phyloP scores from a whole-genome alignment of 2,888 invertebrate species.

The Trichopoda pennipes region DNA sequence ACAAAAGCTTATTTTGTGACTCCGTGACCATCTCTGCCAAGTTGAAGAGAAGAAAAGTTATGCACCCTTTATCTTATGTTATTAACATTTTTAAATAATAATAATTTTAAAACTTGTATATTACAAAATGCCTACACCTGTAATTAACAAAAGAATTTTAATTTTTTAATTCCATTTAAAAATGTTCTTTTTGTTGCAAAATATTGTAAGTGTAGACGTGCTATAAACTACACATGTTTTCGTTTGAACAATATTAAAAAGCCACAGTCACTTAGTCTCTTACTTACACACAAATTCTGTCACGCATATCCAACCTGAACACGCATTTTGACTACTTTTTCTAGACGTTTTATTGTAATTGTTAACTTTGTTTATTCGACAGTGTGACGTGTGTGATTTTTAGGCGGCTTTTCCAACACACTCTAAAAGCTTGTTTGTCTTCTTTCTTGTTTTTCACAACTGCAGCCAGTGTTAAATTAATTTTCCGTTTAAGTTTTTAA shows the following conservation, averaged over 20 bases:
- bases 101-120: slow-evolving; percentile 32
- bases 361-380: slow-evolving; percentile 3
- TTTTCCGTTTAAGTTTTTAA: slow-evolving; percentile 51
- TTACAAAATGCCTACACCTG: slow-evolving; percentile 30
- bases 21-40: no score
- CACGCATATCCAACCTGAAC: slow-evolving; percentile 36
- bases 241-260: slow-evolving; percentile 7
- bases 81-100: not conserved
- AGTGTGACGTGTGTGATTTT: slow-evolving; percentile 47
- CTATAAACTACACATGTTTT: slow-evolving; percentile 46
- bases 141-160: slow-evolving; percentile 37
- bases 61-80: no score
- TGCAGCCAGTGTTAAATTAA: slow-evolving; percentile 51
- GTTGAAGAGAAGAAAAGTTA: no score
- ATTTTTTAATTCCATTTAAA: slow-evolving; percentile 15
- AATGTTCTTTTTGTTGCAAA: slow-evolving; percentile 16
- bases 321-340: slow-evolving; percentile 32
- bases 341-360: not conserved
- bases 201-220: slow-evolving; percentile 29
- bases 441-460: not conserved
- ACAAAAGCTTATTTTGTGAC: no score
- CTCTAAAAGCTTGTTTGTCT: slow-evolving; percentile 9
- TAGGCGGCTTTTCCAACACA: slow-evolving; percentile 47
- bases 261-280: not conserved
- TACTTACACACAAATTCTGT: not conserved